Evolutionary conservation across 35 echinoderm and acorn worm species (phyloP), one percentile per base, ranked within the genome.

Genomic region (Heliocidaris tuberculata): DNA sequence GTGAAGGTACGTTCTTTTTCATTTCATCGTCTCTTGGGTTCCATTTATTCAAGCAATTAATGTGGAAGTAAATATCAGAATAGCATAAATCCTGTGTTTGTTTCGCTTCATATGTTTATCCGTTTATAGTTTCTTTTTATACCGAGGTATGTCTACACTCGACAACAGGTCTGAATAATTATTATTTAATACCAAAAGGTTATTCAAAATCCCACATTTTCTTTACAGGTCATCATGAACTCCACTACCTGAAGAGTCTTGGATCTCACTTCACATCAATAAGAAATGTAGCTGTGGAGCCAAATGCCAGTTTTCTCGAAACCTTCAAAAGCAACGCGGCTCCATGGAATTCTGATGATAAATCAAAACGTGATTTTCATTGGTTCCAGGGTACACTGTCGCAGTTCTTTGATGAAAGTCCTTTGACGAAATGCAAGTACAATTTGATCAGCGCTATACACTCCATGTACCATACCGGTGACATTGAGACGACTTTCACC

Each of bases 381-480:
- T 48, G 30, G 47, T 48, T 88, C 47, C 15, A 6, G 5, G 9
- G 86, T 88, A 16, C 86, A 16, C 86, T 88, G 27, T 35, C 29
- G 86, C 86, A 88, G 86, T 88, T 88, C 47, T 88, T 88, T 21
- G 9, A 16, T 21, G 47, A 48, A 35, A 88, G 86, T 35, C 30
- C 47, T 31, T 21, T 35, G n/a, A n/a, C n/a, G n/a, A n/a, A n/a
- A n/a, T n/a, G n/a, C n/a, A n/a, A n/a, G n/a, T n/a, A n/a, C n/a
- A 31, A 88, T 11, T 29, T 88, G 6, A 88, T 88, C 86, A 88
- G 86, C 21, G 86, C 86, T 88, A 88, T 88, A 88, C 6, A 88
- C 31, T 88, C 86, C 12, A 88, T 88, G 31, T 88, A 88, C 21
- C 47, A 88, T 21, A 35, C 31, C 13, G 86, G 86, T 48, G 86